phyloP scores from a whole-genome alignment of 2,113 vertebrate species.

The Petaurus breviceps region DNA sequence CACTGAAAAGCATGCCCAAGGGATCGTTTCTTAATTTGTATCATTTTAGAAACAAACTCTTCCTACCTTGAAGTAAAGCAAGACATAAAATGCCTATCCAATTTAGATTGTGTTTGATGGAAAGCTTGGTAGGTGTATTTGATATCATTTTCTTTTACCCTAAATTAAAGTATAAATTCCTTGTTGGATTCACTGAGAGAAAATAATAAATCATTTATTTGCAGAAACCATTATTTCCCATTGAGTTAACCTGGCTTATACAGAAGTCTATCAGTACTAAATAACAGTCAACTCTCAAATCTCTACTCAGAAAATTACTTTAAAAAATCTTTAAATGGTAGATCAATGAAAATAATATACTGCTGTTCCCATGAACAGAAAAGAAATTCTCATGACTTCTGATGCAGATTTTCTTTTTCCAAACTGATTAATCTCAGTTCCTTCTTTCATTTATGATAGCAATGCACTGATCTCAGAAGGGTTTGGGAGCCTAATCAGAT shows the following conservation, averaged over 20 bases:
- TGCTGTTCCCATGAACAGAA: slow-evolving; percentile 61
- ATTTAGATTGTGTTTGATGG: slow-evolving; percentile 25
- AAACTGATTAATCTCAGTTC: slow-evolving; percentile 53
- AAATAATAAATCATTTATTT: slow-evolving; percentile 70
- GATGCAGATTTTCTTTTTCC: neutral
- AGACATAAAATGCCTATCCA: neutral
- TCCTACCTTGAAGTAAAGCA: neutral
- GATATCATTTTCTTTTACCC: neutral
- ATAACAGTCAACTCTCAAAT: slow-evolving; percentile 65
- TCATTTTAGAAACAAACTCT: neutral
- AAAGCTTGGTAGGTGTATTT: slow-evolving; percentile 6
- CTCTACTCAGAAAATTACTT: slow-evolving; percentile 68
- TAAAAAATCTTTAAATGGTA: slow-evolving; percentile 70
- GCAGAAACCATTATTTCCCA: slow-evolving; percentile 62
- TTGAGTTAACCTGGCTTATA: slow-evolving; percentile 63
- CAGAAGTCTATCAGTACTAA: slow-evolving; percentile 62
- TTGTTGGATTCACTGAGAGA: slow-evolving; percentile 47
- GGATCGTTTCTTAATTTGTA: neutral
- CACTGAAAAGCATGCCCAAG: neutral
- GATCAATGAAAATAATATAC: slow-evolving; percentile 71
- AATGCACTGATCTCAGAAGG: slow-evolving; percentile 32
- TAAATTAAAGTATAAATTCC: slow-evolving; percentile 30
- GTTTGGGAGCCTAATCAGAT: neutral
- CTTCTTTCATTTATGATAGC: slow-evolving; percentile 10
- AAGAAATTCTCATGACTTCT: slow-evolving; percentile 61